Percentiles rank a stretch among this genome's conserved stretches.
phyloP scores from a whole-genome alignment of 2,888 invertebrate species.

The Lamellibrachia columna region DNA sequence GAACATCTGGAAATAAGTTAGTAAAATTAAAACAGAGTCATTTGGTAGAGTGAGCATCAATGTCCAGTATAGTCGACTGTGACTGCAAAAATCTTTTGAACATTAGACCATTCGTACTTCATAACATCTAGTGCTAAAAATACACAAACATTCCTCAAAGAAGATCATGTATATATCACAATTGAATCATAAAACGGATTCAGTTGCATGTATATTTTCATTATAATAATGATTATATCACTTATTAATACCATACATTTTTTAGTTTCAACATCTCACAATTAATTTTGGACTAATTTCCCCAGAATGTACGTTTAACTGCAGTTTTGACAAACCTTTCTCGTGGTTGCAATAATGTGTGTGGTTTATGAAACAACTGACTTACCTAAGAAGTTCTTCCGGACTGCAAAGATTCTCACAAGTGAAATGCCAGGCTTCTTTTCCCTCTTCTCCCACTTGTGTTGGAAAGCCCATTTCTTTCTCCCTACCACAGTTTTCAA shows the following conservation, averaged over 20 bases:
- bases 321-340: neutral
- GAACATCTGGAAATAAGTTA: neutral
- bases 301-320: neutral
- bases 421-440: slow-evolving; percentile 42
- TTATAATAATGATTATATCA: too few species aligned
- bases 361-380: neutral
- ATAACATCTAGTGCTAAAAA: too few species aligned
- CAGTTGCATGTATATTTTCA: too few species aligned
- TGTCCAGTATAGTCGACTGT: neutral
- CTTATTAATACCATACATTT: too few species aligned
- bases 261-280: too few species aligned
- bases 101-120: too few species aligned
- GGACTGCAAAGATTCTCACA: slow-evolving; percentile 42
- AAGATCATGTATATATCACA: too few species aligned
- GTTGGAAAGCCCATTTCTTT: slow-evolving; percentile 41
- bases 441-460: slow-evolving; percentile 44
- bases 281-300: too few species aligned
- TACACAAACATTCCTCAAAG: too few species aligned
- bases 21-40: neutral
- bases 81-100: too few species aligned
- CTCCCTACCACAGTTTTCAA: slow-evolving; percentile 33
- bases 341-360: neutral
- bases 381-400: neutral
- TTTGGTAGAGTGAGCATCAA: neutral
- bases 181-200: too few species aligned